Evolutionary conservation across 2,113 vertebrate genomes (phyloP).

Genomic region (Columba livia): DNA sequence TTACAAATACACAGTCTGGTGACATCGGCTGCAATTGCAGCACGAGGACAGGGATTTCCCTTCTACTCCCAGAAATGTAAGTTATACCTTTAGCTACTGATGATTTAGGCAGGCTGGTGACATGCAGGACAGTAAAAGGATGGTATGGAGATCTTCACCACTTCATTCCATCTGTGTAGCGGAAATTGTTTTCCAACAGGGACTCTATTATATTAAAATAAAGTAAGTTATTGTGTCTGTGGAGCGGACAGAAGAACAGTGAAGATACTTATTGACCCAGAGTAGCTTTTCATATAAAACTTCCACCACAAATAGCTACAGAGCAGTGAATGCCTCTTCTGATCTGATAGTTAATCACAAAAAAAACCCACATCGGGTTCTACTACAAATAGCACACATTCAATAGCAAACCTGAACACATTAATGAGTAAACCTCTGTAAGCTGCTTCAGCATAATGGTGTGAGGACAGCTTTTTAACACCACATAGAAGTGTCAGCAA

Average conservation of each 20-base stretch:
- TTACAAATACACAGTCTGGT: background rate
- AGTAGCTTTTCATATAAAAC: background rate
- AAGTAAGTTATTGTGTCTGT: fast-evolving
- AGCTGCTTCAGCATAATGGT: background rate
- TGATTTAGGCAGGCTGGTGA: background rate
- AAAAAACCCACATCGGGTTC: background rate
- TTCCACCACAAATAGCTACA: background rate
- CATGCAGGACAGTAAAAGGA: background rate
- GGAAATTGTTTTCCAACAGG: background rate
- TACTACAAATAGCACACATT: background rate
- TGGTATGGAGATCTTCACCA: background rate
- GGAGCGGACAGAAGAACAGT: background rate
- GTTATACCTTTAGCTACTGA: background rate
- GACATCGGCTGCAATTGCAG: background rate
- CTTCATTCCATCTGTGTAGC: background rate
- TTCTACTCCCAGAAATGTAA: background rate
- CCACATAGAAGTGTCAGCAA: background rate
- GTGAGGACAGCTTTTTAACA: background rate
- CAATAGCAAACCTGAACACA: background rate
- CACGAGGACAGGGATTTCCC: background rate
- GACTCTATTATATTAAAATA: background rate
- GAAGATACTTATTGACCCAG: background rate
- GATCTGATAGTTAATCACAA: background rate
- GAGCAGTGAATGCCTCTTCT: background rate
- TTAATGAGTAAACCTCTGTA: background rate